Conservation (phyloP, 2,113 vertebrate genomes). For the Bos javanicus region DNA sequence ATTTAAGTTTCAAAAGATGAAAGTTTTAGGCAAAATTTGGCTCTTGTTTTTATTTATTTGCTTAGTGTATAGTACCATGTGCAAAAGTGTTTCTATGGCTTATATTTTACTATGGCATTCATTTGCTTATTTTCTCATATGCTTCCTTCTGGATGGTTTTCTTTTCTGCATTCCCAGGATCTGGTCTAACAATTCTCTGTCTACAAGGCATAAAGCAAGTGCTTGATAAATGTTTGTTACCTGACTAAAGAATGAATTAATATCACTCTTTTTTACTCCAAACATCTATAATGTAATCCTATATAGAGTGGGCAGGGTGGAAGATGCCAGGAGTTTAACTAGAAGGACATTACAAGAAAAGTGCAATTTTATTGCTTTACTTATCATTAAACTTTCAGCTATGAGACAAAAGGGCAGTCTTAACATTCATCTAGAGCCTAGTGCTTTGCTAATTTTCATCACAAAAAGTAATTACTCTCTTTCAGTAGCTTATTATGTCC, state of each 20-base stretch:
- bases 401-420: background rate
- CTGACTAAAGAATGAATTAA: background rate
- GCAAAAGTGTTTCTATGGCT: background rate
- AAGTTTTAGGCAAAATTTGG: background rate
- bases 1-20: background rate
- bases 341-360: background rate
- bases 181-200: background rate
- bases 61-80: background rate
- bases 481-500: background rate
- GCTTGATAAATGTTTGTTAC: background rate
- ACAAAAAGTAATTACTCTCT: background rate
- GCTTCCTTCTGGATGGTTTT: background rate
- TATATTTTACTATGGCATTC: background rate
- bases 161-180: background rate
- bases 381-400: background rate
- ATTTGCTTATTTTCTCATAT: background rate
- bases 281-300: background rate
- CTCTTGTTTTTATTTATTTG: background rate
- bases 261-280: background rate
- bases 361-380: background rate
- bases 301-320: rapidly evolving
- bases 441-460: background rate
- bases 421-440: background rate
- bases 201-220: background rate
- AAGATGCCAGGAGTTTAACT: background rate